Percentiles rank a stretch among this genome's conserved stretches.
phyloP scores from a whole-genome alignment of 1,140 invertebrate species.

The Aphaenogaster floridana region DNA sequence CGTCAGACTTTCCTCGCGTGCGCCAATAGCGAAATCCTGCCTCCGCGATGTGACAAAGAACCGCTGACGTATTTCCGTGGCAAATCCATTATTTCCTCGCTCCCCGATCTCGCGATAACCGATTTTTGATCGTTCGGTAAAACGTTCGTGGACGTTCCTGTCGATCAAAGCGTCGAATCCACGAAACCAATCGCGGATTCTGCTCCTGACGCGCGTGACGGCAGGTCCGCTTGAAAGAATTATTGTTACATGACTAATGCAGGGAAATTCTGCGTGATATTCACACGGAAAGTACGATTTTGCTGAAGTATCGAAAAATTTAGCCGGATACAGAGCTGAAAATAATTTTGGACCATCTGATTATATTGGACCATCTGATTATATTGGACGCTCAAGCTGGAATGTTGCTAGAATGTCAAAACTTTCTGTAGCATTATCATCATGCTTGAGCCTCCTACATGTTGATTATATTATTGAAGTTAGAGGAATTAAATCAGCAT shows the following conservation, averaged over 20 bases:
- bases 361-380: no score
- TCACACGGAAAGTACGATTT: no score
- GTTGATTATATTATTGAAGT: no score
- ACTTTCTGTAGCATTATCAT: no score
- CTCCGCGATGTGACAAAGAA: background rate
- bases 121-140: conserved; percentile 38
- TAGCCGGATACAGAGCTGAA: no score
- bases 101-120: conserved; percentile 23
- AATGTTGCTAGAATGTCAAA: no score
- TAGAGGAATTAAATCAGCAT: no score
- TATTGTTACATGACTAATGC: background rate
- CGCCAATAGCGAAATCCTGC: conserved; percentile 12
- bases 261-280: background rate
- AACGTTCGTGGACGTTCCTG: conserved; percentile 31
- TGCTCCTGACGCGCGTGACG: background rate
- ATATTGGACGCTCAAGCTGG: no score
- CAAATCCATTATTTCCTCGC: conserved; percentile 61
- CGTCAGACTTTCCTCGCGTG: conserved; percentile 52
- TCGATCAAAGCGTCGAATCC: conserved; percentile 9
- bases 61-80: conserved; percentile 57
- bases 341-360: no score
- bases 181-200: background rate
- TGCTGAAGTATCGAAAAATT: no score
- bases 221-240: background rate
- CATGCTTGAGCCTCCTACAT: no score